These are phyloP conservation scores for Onychostoma macrolepis DNA, from an alignment of 2,113 vertebrate species.

Conservation along the genomic window DNA sequence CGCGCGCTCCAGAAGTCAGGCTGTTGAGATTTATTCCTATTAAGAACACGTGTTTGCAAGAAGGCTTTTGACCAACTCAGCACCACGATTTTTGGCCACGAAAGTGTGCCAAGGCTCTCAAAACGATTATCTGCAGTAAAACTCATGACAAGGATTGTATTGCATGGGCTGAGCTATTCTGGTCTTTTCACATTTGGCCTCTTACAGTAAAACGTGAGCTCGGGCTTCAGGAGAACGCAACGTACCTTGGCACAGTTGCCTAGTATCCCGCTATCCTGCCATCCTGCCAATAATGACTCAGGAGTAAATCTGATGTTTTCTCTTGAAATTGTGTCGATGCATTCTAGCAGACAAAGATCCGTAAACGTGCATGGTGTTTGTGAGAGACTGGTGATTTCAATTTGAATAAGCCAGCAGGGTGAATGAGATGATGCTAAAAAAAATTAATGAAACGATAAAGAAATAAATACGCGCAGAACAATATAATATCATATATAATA, in stretches of 20 bases:
- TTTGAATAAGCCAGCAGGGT: neutral
- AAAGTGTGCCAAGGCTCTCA: conserved; percentile 49
- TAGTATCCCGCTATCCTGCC: neutral
- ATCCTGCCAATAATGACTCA: neutral
- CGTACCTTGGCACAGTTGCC: neutral
- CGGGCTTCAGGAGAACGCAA: neutral
- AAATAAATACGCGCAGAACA: neutral
- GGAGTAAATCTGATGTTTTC: neutral
- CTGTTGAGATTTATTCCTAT: conserved; percentile 29
- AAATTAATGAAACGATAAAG: neutral
- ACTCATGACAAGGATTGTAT: conserved; percentile 56
- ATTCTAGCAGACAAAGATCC: neutral
- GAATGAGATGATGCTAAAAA: conserved; percentile 45
- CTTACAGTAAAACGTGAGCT: conserved; percentile 40
- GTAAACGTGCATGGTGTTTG: neutral
- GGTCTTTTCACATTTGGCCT: conserved; percentile 49
- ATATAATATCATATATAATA: too few species aligned
- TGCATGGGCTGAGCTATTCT: conserved; percentile 41
- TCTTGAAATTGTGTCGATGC: neutral
- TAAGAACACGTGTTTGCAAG: conserved; percentile 36
- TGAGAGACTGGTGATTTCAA: neutral
- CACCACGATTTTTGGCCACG: conserved; percentile 21
- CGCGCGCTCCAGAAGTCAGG: conserved; percentile 32
- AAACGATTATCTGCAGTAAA: conserved; percentile 57
- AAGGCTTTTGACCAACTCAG: conserved; percentile 34